Evolutionary conservation across 2,888 invertebrate species (phyloP), one percentile per base, ranked within the genome.

Genomic region (Halocaridina rubra): DNA sequence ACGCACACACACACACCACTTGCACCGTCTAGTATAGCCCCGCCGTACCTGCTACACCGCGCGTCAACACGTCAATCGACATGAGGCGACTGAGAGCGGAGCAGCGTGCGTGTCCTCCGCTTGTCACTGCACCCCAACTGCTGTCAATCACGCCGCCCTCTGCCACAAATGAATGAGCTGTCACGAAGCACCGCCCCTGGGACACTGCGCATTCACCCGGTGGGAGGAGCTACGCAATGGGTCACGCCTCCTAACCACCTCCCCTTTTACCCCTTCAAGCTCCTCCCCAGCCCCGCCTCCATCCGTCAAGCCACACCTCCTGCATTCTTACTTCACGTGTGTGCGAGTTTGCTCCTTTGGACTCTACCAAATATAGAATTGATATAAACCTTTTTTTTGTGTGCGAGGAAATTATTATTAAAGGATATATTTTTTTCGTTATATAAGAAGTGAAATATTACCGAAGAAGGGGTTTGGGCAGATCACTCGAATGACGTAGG

Each of bases 151-250:
- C 85, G 78, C 85, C 86, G 80, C 76, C 86, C 80, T 80, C 84
- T 81, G 84, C 88, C 88, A 86, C 88, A 88, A 88, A 88, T 88
- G 88, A 88, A 88, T 88, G 88, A 88, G 86, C 88, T 88, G 88
- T 88, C 88, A 88, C 86, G 86, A 86, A n/a, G 86, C 82, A 79
- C 86, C 86, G 86, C 86, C 86, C 82, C 78, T n/a, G 53, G 82
- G 82, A 79, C 82, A 53, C 82, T 86, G 86, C 86, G 86, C 82
- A 86, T 79, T 46, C 39, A 32, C 74, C 24, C 24, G 27, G 13
- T 27, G 57, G 80, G 82, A 46, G 81, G 81, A 69, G 79, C 69
- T 19, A 84, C 85, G 87, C 85, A 85, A 32, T 3, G 29, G 33
- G 16, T 64, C 69, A 32, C 76, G 61, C 71, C 84, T n/a, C n/a